Conservation (phyloP, 2,113 vertebrate species). For the Oenanthe oenanthe region DNA sequence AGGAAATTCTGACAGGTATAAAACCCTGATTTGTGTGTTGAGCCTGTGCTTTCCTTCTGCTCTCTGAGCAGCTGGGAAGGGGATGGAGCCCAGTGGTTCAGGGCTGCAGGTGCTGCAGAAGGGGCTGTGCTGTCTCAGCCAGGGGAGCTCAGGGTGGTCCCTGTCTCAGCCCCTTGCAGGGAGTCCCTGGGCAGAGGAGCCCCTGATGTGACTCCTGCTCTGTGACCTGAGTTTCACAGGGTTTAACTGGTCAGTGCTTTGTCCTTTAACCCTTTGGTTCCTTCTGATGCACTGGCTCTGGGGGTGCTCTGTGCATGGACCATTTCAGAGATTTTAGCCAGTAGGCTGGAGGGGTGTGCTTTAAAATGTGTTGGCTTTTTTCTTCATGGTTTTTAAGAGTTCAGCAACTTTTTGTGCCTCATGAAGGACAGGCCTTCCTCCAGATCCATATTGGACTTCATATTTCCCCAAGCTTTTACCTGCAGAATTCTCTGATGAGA, state of each 20-base stretch:
- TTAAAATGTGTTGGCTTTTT: not conserved
- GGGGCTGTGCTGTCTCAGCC: not conserved
- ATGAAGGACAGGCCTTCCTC: not conserved
- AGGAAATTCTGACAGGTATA: not conserved
- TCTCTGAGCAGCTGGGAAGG: not conserved
- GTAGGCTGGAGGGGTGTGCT: not conserved
- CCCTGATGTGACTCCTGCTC: not conserved
- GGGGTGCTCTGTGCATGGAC: not conserved
- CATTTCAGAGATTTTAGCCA: not conserved
- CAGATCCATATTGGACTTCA: rapidly evolving
- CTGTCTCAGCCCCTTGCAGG: not conserved
- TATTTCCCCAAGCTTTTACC: not conserved
- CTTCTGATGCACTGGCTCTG: not conserved
- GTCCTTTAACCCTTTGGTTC: not conserved
- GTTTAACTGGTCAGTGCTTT: not conserved
- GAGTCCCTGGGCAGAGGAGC: not conserved
- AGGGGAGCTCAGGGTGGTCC: not conserved
- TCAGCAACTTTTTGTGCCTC: not conserved
- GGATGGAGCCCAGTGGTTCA: not conserved
- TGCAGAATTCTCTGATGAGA: not conserved
- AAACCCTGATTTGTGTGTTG: rapidly evolving
- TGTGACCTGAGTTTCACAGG: not conserved
- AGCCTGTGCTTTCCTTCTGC: not conserved
- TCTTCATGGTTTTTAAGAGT: not conserved
- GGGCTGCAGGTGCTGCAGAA: not conserved